Evolutionary conservation across 1,140 invertebrate genomes (phyloP).

Genomic region (Daktulosphaira vitifoliae): DNA sequence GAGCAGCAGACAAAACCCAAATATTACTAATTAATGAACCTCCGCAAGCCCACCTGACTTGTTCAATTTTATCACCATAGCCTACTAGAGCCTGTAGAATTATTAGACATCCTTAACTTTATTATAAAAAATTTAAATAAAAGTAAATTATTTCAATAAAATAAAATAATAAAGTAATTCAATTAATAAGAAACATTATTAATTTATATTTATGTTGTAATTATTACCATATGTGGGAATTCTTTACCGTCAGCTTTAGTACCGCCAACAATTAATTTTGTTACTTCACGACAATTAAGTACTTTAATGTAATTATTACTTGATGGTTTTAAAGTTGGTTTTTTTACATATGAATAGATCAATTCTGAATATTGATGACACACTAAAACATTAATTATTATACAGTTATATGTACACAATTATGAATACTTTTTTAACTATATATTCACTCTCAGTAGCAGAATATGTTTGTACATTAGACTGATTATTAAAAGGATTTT

Average conservation of each 20-base stretch:
- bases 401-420: not conserved
- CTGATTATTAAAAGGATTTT: not conserved
- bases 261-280: constrained; percentile 43
- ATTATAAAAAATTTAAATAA: too few relatives aligned
- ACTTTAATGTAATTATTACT: not conserved
- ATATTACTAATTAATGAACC: not conserved
- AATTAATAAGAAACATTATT: too few relatives aligned
- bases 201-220: too few relatives aligned
- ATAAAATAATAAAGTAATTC: too few relatives aligned
- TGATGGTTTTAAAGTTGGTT: not conserved
- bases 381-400: not conserved
- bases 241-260: constrained; percentile 44
- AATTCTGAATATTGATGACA: constrained; percentile 7
- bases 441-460: constrained; percentile 6
- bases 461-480: not conserved
- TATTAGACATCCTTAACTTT: too few relatives aligned
- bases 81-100: not conserved
- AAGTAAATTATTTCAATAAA: too few relatives aligned
- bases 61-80: not conserved
- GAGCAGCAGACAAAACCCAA: not conserved
- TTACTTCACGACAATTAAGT: not conserved
- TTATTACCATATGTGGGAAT: constrained; percentile 54
- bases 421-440: not conserved
- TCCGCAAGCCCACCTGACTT: not conserved
- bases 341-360: not conserved